Evolutionary conservation across 2,797 vertebrate species (phyloP).

Genomic region (Mormyrus hasselquistii): DNA sequence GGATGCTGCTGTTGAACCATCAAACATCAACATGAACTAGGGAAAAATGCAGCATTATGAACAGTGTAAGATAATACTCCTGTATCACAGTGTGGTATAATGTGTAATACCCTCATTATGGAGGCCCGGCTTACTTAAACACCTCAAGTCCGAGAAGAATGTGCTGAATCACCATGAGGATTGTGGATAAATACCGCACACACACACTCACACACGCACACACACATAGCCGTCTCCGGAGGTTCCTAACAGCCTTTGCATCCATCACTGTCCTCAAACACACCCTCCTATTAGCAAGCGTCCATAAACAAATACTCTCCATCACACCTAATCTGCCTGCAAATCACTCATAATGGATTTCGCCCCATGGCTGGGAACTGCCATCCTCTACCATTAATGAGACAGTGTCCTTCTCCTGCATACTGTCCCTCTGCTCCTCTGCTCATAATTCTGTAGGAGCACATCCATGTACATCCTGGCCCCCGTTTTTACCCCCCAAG

Average conservation of each 20-base stretch:
- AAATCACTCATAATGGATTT: slow-evolving; percentile 1
- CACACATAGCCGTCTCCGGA: background rate
- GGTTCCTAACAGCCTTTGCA: background rate
- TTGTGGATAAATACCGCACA: background rate
- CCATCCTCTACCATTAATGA: background rate
- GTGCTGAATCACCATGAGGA: background rate
- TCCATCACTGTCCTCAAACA: background rate
- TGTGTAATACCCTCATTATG: background rate
- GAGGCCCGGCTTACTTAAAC: background rate
- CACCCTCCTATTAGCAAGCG: background rate
- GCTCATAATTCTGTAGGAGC: background rate
- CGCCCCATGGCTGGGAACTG: background rate
- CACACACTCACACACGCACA: background rate
- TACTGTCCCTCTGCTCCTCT: background rate
- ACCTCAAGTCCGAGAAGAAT: background rate
- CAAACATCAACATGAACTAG: background rate
- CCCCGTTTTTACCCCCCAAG: background rate
- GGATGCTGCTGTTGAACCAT: background rate
- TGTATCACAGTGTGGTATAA: background rate
- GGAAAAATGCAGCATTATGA: background rate
- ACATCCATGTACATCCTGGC: background rate
- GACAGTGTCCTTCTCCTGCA: background rate
- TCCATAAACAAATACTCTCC: background rate
- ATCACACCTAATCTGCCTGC: background rate
- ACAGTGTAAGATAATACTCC: background rate